Evolutionary conservation across 2,888 invertebrate species (phyloP), one percentile per base, ranked within the genome.

Genomic region (Drosophila demipolita): DNA sequence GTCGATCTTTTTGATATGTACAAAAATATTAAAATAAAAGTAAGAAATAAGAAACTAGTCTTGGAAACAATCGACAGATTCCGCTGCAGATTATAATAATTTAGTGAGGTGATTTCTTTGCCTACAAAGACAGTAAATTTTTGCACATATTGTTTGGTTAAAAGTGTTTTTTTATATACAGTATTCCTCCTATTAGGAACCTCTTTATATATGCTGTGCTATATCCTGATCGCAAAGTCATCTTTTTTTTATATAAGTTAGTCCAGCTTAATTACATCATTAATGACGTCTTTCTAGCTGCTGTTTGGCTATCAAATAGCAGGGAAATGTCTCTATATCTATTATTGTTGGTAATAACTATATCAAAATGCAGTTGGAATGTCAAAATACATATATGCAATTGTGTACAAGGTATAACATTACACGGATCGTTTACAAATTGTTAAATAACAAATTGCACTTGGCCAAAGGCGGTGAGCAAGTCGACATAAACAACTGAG

Each of bases 381-480:
- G 76, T 42, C 64, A 64, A 69, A 81, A 80, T 80, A 60, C 38
- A 45, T 35, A 57, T 66, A 35, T 45, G 45, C 59, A 49, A 58
- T 73, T 64, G 75, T 61, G 57, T 66, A 58, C 63, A 78, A 57
- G 49, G 57, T 60, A 64, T 73, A 57, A 50, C 63, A 85, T 83
- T 83, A 79, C 83, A 83, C 83, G 83, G 86, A 81, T 83, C 69
- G 82, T 50, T 80, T 78, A 73, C 80, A 79, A 76, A 84, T 84
- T 87, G 88, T 79, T 86, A 75, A 84, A 80, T 88, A 89, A 90
- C 90, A 82, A 88, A 87, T 90, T 86, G 82, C 73, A 62, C 33
- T 73, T 64, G 63, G 62, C 83, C 84, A 89, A 65, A 82, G 66
- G 57, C 42, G 67, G 73, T 26, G 62, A 76, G 49, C 69, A 67